Evolutionary conservation across 2,888 invertebrate genomes (phyloP), one percentile per base, ranked within the genome.

Genomic region (Archips xylosteana): DNA sequence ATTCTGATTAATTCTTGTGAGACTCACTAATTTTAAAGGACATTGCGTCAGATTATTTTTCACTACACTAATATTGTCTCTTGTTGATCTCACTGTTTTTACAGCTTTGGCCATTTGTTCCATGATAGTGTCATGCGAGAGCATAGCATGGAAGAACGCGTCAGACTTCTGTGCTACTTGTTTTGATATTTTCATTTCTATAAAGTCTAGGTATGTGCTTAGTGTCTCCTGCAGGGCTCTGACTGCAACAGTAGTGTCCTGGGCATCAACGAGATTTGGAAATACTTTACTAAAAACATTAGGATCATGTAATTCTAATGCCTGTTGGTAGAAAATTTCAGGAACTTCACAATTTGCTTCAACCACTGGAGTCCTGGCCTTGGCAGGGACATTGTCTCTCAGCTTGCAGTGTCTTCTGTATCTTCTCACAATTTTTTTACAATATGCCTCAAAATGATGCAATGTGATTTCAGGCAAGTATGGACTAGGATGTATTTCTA

Each of bases 131-230:
- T 99, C 99, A 91, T 99, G 99, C 8, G 99, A 99, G 70, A 99
- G 97, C 97, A 99, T 99, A 0, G 99, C 99, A 90, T 98, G 97
- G 87, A 99, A 99, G 94, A 99, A 99, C 23, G 99, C 99, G 81
- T 98, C 98, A 10, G 99, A 99, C 87, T 99, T 98, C 82, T 97
- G 97, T 42, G 99, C 98, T 70, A 99, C 97, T 95, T 99, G 99
- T 82, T 97, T 96, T 5, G 98, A 98, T 86, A 99, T 98, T 90
- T 98, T 97, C 84, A 98, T 97, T 92, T 99, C 99, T 63, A 99
- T 98, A 75, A 98, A 96, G 94, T 99, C 99, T 83, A 99, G 95
- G 89, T 99, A 99, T 87, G 98, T 98, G 85, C 98, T 98, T 59
- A 99, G 93, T 90, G 97, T 97, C 93, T 99, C 98, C 91, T 98